phyloP scores from a whole-genome alignment of 2,113 vertebrate genomes.

The Aptenodytes forsteri region DNA sequence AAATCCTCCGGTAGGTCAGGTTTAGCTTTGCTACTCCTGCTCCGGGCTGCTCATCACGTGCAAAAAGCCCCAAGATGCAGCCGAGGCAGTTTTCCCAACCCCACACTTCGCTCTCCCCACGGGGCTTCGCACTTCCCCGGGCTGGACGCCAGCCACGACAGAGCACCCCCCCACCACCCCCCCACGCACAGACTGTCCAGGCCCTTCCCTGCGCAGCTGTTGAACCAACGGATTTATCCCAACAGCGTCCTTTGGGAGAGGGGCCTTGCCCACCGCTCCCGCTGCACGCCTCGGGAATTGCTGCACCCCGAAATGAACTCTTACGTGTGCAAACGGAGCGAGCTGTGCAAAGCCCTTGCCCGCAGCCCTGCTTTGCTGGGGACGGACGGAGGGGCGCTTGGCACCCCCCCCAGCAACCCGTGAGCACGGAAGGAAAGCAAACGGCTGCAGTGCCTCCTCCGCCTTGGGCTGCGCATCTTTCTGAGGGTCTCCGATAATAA shows the following conservation, averaged over 20 bases:
- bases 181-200: too few species aligned
- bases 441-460: background rate
- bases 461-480: background rate
- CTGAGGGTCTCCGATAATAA: background rate
- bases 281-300: background rate
- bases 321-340: rapidly evolving
- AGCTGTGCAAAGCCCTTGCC: background rate
- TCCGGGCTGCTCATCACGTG: background rate
- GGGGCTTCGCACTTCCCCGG: background rate
- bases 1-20: background rate
- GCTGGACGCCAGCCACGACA: rapidly evolving
- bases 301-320: background rate
- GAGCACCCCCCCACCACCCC: background rate
- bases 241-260: rapidly evolving
- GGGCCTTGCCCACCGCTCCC: background rate
- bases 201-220: too few species aligned
- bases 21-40: background rate
- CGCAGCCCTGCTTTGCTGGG: too few species aligned
- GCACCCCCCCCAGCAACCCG: background rate
- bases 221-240: background rate
- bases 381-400: background rate
- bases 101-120: too few species aligned
- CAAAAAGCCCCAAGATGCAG: background rate
- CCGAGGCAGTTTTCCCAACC: background rate
- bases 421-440: background rate